Evolutionary conservation across 1,140 invertebrate genomes (phyloP), one percentile per base, ranked within the genome.

Genomic region (Drosophila nebulosa): DNA sequence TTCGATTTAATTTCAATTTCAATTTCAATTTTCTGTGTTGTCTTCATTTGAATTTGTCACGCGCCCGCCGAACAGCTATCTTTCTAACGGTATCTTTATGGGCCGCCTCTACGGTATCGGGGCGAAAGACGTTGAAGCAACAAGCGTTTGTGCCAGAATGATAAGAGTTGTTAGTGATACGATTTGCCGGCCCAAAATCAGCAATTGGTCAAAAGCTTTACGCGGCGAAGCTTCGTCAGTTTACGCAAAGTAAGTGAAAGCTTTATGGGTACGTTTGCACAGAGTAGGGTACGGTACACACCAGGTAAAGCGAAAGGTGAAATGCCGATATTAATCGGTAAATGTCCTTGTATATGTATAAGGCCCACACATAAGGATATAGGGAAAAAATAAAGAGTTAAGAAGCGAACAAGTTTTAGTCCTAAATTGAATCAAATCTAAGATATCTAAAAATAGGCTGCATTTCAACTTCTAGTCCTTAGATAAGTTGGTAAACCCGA

Each of bases 71-170:
- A 30, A 30, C 3, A 27, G 52, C 26, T 46, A 46, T 46, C 39
- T 46, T 9, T 24, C 1, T 22, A n/a, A 50, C 10, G 24, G 70
- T 61, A 74, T 46, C 39, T 46, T 21, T 46, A 46, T 46, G 16
- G 39, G 21, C 42, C 50, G 68, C 24, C 70, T 27, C 10, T 59
- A 16, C 26, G 55, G 30, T 9, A 1, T 16, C n/a, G 18, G 32
- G 21, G 21, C 22, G 12, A 9, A 21, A 58, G 36, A 59, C 58
- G 75, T 78, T 64, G 74, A 78, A 74, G 74, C 79, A 83, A 83
- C 79, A 83, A 83, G 79, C 79, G 71, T 78, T 75, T 61, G 35
- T 42, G 57, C 64, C 67, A 42, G 27, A 84, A 84, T 83, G 79
- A 79, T 84, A 84, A 79, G 62, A 65, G 39, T 69, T 69, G 63